Conservation (phyloP, 2,113 vertebrate genomes). For the Atrichornis clamosus region DNA sequence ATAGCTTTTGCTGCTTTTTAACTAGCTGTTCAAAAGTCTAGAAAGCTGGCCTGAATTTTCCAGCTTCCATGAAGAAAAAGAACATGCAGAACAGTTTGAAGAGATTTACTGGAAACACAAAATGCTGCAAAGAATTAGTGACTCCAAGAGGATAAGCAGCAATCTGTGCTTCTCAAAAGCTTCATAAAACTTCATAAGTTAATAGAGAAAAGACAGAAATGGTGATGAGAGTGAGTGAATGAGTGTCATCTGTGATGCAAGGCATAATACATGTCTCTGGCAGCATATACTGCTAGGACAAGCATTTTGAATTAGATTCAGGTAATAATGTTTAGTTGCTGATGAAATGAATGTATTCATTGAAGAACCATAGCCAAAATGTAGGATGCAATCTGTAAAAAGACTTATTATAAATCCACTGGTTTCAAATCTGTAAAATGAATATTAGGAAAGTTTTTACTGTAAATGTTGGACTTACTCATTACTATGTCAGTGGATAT, state of each 20-base stretch:
- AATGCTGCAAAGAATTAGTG: neutral
- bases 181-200: neutral
- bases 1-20: neutral
- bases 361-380: neutral
- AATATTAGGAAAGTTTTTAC: neutral
- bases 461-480: neutral
- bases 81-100: neutral
- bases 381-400: neutral
- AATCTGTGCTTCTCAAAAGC: neutral
- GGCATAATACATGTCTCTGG: neutral
- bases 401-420: neutral
- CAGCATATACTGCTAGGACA: neutral
- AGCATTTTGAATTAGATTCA: neutral
- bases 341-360: accelerated
- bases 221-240: neutral
- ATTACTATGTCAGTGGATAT: neutral
- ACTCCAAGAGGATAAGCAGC: neutral
- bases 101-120: neutral
- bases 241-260: neutral
- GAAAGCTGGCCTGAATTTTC: neutral
- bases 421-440: neutral
- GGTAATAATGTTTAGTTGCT: neutral
- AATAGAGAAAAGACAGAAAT: neutral
- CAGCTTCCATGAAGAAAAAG: neutral
- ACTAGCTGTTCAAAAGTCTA: neutral